Base-by-base conservation (phyloP, 2,888 invertebrate species). In the Drosophila subquinaria region DNA sequence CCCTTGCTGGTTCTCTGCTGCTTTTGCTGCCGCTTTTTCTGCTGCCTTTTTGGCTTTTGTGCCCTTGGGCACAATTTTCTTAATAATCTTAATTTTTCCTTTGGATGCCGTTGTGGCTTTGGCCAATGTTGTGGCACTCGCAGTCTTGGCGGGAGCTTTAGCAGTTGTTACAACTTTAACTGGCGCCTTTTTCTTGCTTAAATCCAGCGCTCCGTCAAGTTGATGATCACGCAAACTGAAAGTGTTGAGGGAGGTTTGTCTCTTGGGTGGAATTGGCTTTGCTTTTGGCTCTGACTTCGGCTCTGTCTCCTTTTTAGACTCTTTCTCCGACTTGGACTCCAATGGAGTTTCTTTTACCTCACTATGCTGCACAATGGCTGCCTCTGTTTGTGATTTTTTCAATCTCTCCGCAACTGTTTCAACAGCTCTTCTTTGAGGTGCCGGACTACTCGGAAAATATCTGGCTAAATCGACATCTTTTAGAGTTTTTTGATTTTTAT, bases 381-480 rank as follows among this genome's bases (percentile, higher is more conserved):
- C 87, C 27, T 90, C 90, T 1, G 90, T 91, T 74, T 91, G 89
- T 0, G 91, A 90, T 51, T 88, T 90, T 56, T 90, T 91, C 8
- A 92, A 66, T 23, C 88, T 79, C 57, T 92, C 90, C 1, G 92
- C 88, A 20, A 92, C 90, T 2, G 91, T 92, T 30, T 87, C 87
- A 0, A 92, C 90, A 0, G 84, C 75, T 27, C 91, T 90, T 69
- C 91, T 87, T 57, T 92, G 91, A 0, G 91, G 88, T n/a, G 80
- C 89, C 0, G 93, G 92, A 71, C 92, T 92, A 36, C 85, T 88
- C 4, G 92, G 91, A 77, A 93, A 93, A 63, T 93, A 93, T 70
- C 93, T 92, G 11, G 91, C 87, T n/a, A 93, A 76, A 80, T 93
- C 92, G 2, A 93, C 91, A 66, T 93, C 93, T 57, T 92, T 93